Conservation (phyloP, 2,888 invertebrate genomes). For the Trichopoda pennipes region DNA sequence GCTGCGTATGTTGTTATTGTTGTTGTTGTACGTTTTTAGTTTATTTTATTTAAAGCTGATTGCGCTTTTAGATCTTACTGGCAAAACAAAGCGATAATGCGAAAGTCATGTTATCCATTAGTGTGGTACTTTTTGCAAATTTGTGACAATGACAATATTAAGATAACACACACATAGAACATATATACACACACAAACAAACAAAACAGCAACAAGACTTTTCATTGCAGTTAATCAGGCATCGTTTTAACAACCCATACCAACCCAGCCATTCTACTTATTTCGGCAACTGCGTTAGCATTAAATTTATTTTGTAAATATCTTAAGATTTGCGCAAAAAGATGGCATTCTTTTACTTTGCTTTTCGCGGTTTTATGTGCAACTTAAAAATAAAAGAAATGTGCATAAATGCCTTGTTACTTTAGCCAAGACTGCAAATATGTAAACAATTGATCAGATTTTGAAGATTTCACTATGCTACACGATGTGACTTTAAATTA, state of each 20-base stretch:
- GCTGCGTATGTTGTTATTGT: slow-evolving; percentile 23
- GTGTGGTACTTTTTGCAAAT: slow-evolving; percentile 78
- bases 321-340: slow-evolving; percentile 46
- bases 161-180: slow-evolving; percentile 77
- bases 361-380: slow-evolving; percentile 25
- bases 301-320: slow-evolving; percentile 32
- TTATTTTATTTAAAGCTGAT: slow-evolving; percentile 62
- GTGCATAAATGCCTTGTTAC: slow-evolving; percentile 5
- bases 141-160: slow-evolving; percentile 82
- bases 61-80: slow-evolving; percentile 72
- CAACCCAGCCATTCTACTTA: slow-evolving; percentile 6
- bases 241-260: neutral
- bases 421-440: slow-evolving; percentile 53
- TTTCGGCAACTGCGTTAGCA: slow-evolving; percentile 28
- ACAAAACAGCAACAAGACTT: slow-evolving; percentile 28
- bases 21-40: slow-evolving; percentile 20
- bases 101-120: slow-evolving; percentile 82
- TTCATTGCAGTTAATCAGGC: neutral
- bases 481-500: slow-evolving; percentile 45
- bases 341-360: slow-evolving; percentile 50
- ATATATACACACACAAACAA: slow-evolving; percentile 70
- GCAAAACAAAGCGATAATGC: slow-evolving; percentile 81
- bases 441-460: slow-evolving; percentile 67
- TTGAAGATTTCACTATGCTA: slow-evolving; percentile 23
- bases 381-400: slow-evolving; percentile 4